phyloP scores from a whole-genome alignment of 1,140 invertebrate species.

The Brachionus rubens region DNA sequence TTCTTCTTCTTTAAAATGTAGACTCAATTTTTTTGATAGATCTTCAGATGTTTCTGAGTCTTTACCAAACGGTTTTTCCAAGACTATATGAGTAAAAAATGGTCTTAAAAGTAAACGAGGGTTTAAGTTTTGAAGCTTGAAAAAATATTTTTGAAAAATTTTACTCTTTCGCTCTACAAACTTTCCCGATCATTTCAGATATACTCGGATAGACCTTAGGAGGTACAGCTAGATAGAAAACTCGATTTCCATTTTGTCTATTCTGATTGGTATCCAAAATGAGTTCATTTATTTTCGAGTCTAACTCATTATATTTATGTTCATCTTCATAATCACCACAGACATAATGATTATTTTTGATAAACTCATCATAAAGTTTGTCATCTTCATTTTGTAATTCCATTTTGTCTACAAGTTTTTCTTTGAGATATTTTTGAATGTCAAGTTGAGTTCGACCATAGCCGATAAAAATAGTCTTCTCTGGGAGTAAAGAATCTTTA shows the following conservation, averaged over 20 bases:
- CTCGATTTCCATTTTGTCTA: conserved; percentile 69
- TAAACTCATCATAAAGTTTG: conserved; percentile 47
- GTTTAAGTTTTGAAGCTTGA: conserved; percentile 47
- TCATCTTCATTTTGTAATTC: conserved; percentile 65
- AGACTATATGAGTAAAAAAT: conserved; percentile 85
- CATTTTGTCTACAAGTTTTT: conserved; percentile 73
- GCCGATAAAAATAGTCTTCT: conserved; percentile 82
- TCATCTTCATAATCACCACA: conserved; percentile 76
- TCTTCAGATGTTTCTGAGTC: conserved; percentile 79
- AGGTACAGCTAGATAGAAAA: conserved; percentile 95
- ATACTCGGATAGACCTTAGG: conserved; percentile 87
- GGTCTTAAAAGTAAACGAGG: conserved; percentile 65
- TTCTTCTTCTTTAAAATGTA: conserved; percentile 88
- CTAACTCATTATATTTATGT: conserved; percentile 74
- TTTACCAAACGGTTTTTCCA: conserved; percentile 97
- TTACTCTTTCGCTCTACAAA: conserved; percentile 78
- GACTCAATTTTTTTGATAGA: conserved; percentile 79
- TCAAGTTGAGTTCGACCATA: conserved; percentile 84
- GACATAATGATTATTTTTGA: conserved; percentile 72
- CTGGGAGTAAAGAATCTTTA: conserved; percentile 83
- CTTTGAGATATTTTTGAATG: conserved; percentile 63
- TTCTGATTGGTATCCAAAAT: conserved; percentile 50
- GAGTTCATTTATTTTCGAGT: conserved; percentile 69
- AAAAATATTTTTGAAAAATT: background rate
- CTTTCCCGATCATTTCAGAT: conserved; percentile 77